phyloP scores from a whole-genome alignment of 2,888 invertebrate genomes.

The Drosophila formosana region DNA sequence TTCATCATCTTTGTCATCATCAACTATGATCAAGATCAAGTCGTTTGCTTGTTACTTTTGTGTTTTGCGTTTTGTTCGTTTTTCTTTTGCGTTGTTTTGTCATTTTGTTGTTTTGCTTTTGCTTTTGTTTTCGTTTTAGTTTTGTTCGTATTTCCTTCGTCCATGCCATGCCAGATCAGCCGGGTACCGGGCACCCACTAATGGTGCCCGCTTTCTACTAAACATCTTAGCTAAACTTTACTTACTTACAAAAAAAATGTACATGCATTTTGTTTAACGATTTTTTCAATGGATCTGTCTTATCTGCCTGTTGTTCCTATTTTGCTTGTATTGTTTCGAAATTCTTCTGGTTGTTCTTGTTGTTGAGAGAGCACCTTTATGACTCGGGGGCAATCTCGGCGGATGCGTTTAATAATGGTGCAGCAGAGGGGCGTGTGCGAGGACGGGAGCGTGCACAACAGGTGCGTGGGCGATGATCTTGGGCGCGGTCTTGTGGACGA shows the following conservation, averaged over 20 bases:
- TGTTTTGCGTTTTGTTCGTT: constrained; percentile 24
- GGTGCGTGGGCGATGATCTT: constrained; percentile 82
- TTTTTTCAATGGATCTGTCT: constrained; percentile 57
- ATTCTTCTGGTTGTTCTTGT: constrained; percentile 31
- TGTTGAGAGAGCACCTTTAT: constrained; percentile 69
- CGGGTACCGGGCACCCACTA: constrained; percentile 75
- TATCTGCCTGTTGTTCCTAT: constrained; percentile 71
- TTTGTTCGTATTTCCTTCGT: constrained; percentile 74
- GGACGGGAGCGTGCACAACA: constrained; percentile 83
- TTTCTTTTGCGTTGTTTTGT: constrained; percentile 22
- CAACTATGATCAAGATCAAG: constrained; percentile 64
- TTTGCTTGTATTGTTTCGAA: constrained; percentile 28
- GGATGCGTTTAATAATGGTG: constrained; percentile 83
- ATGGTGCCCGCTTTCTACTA: constrained; percentile 72
- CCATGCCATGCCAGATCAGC: constrained; percentile 78
- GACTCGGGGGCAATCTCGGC: constrained; percentile 56
- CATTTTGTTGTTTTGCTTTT: constrained; percentile 27
- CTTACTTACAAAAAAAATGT: constrained; percentile 69
- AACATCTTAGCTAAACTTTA: constrained; percentile 73
- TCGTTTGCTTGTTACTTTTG: constrained; percentile 58
- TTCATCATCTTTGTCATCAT: constrained; percentile 33
- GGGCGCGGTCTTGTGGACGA: constrained; percentile 89
- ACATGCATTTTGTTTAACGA: constrained; percentile 37
- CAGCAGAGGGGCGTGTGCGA: constrained; percentile 85
- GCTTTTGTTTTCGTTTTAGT: constrained; percentile 23